These are phyloP conservation scores for Alloscopus bannaensis DNA, from an alignment of 2,888 invertebrate genomes.

Conservation along the genomic window DNA sequence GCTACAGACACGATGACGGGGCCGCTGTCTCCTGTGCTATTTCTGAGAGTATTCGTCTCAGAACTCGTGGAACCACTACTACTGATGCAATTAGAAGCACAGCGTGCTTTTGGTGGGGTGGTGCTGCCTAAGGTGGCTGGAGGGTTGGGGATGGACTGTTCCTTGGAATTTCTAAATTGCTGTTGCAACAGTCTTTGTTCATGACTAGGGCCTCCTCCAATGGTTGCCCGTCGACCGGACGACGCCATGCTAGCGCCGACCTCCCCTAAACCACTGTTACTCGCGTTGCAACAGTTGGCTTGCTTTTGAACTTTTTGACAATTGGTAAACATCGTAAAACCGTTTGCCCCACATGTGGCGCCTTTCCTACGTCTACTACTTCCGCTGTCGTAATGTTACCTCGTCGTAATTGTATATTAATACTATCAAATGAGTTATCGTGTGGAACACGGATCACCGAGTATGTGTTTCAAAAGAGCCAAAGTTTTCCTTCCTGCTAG, in stretches of 20 bases:
- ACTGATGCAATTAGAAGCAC: slow-evolving; percentile 19
- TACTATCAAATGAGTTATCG: too few species aligned
- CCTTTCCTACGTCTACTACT: background rate
- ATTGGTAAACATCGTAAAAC: slow-evolving; percentile 53
- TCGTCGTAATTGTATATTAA: too few species aligned
- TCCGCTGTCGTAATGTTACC: background rate
- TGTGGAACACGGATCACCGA: too few species aligned
- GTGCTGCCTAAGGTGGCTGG: too few species aligned
- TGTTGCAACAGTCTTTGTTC: slow-evolving; percentile 55
- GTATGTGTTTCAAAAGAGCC: too few species aligned
- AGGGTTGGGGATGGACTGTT: background rate
- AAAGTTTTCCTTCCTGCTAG: too few species aligned
- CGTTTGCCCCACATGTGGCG: background rate
- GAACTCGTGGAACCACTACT: background rate
- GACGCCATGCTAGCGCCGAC: slow-evolving; percentile 1
- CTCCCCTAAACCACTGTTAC: slow-evolving; percentile 35
- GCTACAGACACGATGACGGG: background rate
- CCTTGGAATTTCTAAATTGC: slow-evolving; percentile 33
- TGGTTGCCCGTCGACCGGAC: slow-evolving; percentile 41
- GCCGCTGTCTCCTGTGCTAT: background rate
- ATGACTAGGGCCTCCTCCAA: slow-evolving; percentile 56
- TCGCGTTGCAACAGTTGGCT: slow-evolving; percentile 52
- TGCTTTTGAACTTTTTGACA: slow-evolving; percentile 60
- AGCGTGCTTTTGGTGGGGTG: too few species aligned
- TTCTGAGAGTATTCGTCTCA: background rate